Evolutionary conservation across 2,113 vertebrate species (phyloP).

Genomic region (Anarrhichthys ocellatus): DNA sequence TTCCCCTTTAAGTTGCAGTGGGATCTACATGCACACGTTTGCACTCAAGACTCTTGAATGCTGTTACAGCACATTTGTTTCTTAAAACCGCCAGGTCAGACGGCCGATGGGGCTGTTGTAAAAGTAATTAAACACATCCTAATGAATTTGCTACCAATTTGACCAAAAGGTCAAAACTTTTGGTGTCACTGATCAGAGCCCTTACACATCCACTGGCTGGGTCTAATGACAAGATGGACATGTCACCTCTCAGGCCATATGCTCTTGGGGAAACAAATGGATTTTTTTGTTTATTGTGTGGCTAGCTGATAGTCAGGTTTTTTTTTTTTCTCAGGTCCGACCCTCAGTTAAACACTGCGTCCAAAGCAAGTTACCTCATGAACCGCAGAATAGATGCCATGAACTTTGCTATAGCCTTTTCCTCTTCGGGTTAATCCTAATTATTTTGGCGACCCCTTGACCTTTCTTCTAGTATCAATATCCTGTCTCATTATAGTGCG

Average conservation of each 20-base stretch:
- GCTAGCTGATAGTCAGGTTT: not conserved
- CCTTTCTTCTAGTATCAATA: not conserved
- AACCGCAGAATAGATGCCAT: not conserved
- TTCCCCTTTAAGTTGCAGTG: not conserved
- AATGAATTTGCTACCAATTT: not conserved
- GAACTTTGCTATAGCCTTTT: not conserved
- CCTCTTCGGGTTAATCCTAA: not conserved
- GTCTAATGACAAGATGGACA: not conserved
- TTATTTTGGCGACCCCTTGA: not conserved
- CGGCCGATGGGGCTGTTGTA: conserved; percentile 26
- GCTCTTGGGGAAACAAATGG: not conserved
- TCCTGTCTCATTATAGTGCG: not conserved
- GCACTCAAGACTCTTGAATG: not conserved
- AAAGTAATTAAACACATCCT: not conserved
- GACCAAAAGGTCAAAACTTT: not conserved
- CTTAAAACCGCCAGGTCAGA: not conserved
- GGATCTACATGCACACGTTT: not conserved
- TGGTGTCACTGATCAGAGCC: not conserved
- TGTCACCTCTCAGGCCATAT: not conserved
- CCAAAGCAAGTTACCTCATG: not conserved
- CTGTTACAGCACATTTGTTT: not conserved
- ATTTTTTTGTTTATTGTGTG: not conserved
- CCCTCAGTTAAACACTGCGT: not conserved
- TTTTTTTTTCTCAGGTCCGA: not conserved
- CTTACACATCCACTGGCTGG: not conserved